These are phyloP conservation scores for Athalia cordata DNA, from an alignment of 2,888 invertebrate genomes.

Conservation along the genomic window DNA sequence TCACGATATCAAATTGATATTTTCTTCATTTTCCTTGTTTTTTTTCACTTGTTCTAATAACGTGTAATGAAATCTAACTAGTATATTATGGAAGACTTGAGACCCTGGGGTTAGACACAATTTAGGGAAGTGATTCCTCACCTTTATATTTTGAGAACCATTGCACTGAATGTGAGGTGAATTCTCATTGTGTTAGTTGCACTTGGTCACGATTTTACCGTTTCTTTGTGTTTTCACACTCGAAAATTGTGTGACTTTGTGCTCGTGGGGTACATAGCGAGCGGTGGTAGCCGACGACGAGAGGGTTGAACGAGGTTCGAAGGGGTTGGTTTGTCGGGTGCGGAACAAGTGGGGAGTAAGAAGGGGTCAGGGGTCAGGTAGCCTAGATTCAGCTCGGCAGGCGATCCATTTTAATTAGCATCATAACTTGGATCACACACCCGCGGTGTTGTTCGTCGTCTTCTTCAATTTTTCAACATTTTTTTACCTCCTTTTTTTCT, in stretches of 20 bases:
- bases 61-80: background rate
- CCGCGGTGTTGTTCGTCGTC: slow-evolving; percentile 1
- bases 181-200: slow-evolving; percentile 49
- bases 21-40: too few species aligned
- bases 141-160: slow-evolving; percentile 36
- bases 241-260: slow-evolving; percentile 49
- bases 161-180: slow-evolving; percentile 15
- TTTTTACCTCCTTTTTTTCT: background rate
- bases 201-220: slow-evolving; percentile 69
- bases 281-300: slow-evolving; percentile 21
- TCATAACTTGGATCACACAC: slow-evolving; percentile 44
- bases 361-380: slow-evolving; percentile 49
- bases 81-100: background rate
- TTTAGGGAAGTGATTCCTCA: slow-evolving; percentile 37
- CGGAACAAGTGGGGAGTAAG: background rate
- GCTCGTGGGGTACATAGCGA: slow-evolving; percentile 43
- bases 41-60: background rate
- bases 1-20: background rate
- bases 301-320: slow-evolving; percentile 33
- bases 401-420: slow-evolving; percentile 67
- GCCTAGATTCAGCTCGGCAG: slow-evolving; percentile 65
- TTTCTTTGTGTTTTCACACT: slow-evolving; percentile 59
- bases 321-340: slow-evolving; percentile 5
- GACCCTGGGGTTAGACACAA: background rate
- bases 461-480: background rate